Evolutionary conservation across 2,113 vertebrate species (phyloP).

Genomic region (Pelecanus crispus): DNA sequence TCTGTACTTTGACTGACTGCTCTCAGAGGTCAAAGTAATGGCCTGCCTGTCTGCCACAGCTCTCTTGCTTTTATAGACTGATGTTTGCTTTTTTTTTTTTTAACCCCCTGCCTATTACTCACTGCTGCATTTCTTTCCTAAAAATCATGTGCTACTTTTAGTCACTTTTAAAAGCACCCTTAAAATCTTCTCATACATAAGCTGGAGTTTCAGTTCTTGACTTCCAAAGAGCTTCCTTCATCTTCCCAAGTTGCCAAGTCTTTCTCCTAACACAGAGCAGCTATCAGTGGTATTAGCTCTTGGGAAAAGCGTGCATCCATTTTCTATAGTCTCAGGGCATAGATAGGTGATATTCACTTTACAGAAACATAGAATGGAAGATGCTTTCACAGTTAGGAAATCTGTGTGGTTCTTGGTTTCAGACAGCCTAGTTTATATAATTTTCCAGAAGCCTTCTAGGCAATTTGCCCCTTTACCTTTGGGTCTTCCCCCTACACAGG

Average conservation of each 20-base stretch:
- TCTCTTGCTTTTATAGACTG: background rate
- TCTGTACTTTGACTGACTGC: background rate
- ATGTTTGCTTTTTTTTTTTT: background rate
- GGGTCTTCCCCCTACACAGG: no score
- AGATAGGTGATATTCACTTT: accelerated
- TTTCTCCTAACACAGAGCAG: background rate
- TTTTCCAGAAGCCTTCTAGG: background rate
- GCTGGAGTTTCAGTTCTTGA: background rate
- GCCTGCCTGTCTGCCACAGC: background rate
- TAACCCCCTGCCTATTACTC: background rate
- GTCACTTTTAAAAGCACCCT: background rate
- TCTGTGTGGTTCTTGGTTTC: background rate
- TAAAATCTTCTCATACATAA: background rate
- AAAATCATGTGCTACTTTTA: background rate
- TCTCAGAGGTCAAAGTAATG: background rate
- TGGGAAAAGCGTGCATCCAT: background rate
- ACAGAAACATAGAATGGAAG: background rate
- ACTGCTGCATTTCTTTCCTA: background rate
- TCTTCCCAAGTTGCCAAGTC: background rate
- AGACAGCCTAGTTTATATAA: background rate
- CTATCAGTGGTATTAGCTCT: background rate
- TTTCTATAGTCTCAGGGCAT: background rate
- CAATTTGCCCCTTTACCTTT: background rate
- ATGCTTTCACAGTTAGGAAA: background rate
- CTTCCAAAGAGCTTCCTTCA: background rate